Percentiles rank a stretch among this genome's conserved stretches.
Conservation (phyloP, 2,113 vertebrate genomes). For the Ramphastos sulfuratus region DNA sequence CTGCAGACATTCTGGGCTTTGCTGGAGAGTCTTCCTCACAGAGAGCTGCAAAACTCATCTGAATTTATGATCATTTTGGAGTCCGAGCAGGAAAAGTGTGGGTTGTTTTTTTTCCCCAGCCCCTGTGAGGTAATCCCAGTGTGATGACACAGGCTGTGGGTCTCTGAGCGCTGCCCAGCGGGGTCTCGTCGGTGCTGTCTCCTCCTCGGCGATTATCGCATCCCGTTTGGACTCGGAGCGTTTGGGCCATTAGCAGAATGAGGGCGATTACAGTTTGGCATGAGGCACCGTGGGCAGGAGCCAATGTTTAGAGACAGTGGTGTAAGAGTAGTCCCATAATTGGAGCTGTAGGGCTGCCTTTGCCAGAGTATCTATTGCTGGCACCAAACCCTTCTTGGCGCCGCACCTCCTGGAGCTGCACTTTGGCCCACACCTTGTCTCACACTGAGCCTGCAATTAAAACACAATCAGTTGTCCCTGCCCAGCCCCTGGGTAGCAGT, state of each 20-base stretch:
- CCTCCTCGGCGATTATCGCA: constrained; percentile 51
- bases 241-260: constrained; percentile 58
- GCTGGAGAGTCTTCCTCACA: constrained; percentile 37
- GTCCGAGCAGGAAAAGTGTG: constrained; percentile 31
- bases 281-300: constrained; percentile 24
- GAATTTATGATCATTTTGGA: constrained; percentile 27
- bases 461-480: constrained; percentile 47
- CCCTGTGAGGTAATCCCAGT: constrained; percentile 38
- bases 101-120: constrained; percentile 7
- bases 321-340: constrained; percentile 59
- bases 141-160: constrained; percentile 20
- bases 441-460: constrained; percentile 39
- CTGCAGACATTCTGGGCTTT: not conserved
- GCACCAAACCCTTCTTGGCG: constrained; percentile 39
- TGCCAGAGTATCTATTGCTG: constrained; percentile 63
- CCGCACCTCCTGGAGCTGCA: constrained; percentile 40
- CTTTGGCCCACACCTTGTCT: constrained; percentile 58
- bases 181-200: not conserved
- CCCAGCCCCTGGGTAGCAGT: constrained; percentile 68
- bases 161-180: constrained; percentile 9
- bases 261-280: constrained; percentile 65
- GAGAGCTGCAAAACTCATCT: constrained; percentile 42
- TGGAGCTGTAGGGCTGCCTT: constrained; percentile 40
- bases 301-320: constrained; percentile 63
- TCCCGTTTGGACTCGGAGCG: constrained; percentile 9